These are phyloP conservation scores for Calephelis perditalis DNA, from an alignment of 2,888 invertebrate genomes.

Conservation along the genomic window DNA sequence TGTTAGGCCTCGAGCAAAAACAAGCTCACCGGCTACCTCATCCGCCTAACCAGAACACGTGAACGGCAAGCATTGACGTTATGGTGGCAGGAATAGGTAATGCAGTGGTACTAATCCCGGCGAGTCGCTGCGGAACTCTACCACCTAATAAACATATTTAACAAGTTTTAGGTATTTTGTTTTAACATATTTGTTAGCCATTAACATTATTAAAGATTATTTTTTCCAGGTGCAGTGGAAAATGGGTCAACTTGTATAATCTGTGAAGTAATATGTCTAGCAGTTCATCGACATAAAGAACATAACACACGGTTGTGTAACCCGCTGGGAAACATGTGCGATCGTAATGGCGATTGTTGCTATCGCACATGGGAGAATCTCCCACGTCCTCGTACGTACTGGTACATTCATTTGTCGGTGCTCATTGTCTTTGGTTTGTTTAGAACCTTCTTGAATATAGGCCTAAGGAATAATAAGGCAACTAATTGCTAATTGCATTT, in stretches of 20 bases:
- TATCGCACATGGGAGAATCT: constrained; percentile 41
- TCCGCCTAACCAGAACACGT: too few relatives aligned
- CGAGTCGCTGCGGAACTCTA: too few relatives aligned
- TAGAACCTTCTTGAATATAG: background rate
- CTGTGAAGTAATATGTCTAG: constrained; percentile 18
- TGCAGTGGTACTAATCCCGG: too few relatives aligned
- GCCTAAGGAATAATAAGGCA: too few relatives aligned
- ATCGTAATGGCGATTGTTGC: constrained; percentile 32
- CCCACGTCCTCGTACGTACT: constrained; percentile 47
- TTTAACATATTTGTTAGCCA: too few relatives aligned
- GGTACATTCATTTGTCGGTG: constrained; percentile 23
- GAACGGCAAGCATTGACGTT: too few relatives aligned
- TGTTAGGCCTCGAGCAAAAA: too few relatives aligned
- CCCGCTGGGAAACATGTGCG: constrained; percentile 37
- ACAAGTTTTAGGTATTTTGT: too few relatives aligned
- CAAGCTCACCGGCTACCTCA: too few relatives aligned
- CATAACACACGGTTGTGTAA: constrained; percentile 32
- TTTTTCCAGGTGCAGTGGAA: background rate
- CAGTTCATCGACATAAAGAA: constrained; percentile 21
- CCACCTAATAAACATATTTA: too few relatives aligned
- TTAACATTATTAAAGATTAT: too few relatives aligned
- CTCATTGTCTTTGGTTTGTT: constrained; percentile 6
- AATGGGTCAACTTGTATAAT: constrained; percentile 19
- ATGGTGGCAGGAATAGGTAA: too few relatives aligned
- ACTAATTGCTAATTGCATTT: background rate